Percentiles rank a stretch among this genome's conserved stretches.
These are phyloP conservation scores for Pogonus chalceus DNA, from an alignment of 1,140 invertebrate species.

Conservation along the genomic window DNA sequence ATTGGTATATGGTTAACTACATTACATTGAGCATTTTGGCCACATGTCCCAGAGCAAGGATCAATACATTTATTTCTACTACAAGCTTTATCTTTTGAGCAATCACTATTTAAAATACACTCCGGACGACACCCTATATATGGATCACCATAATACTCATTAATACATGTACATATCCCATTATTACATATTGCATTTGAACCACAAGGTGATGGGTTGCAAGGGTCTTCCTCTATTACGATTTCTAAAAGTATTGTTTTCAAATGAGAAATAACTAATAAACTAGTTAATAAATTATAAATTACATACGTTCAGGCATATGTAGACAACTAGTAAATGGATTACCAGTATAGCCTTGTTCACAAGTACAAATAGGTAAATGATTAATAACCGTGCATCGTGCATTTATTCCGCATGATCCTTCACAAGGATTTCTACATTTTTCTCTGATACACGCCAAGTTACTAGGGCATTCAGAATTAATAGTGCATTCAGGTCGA, in stretches of 20 bases:
- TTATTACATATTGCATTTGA: slow-evolving; percentile 42
- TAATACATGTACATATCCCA: slow-evolving; percentile 51
- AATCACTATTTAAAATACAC: slow-evolving; percentile 57
- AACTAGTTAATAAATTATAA: slow-evolving; percentile 1
- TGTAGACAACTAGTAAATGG: slow-evolving; percentile 48
- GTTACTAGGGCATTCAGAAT: slow-evolving; percentile 61
- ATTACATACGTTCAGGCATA: slow-evolving; percentile 41
- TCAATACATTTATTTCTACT: slow-evolving; percentile 59
- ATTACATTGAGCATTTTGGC: slow-evolving; percentile 55
- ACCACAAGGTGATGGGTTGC: slow-evolving; percentile 53
- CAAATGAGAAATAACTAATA: slow-evolving; percentile 12
- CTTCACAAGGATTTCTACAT: slow-evolving; percentile 61
- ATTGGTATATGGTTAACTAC: slow-evolving; percentile 60
- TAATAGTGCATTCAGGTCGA: slow-evolving; percentile 58
- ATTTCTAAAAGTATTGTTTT: slow-evolving; percentile 8
- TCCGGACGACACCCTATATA: slow-evolving; percentile 59
- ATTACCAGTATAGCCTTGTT: slow-evolving; percentile 53
- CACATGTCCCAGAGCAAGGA: slow-evolving; percentile 66
- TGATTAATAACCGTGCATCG: slow-evolving; percentile 56
- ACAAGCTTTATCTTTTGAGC: slow-evolving; percentile 52
- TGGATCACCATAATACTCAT: slow-evolving; percentile 57
- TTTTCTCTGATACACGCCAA: slow-evolving; percentile 61
- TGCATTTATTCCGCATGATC: slow-evolving; percentile 58
- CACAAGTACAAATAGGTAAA: slow-evolving; percentile 53
- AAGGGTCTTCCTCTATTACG: slow-evolving; percentile 38